Evolutionary conservation across 1,140 invertebrate genomes (phyloP).

Genomic region (Lordiphosa stackelbergi): DNA sequence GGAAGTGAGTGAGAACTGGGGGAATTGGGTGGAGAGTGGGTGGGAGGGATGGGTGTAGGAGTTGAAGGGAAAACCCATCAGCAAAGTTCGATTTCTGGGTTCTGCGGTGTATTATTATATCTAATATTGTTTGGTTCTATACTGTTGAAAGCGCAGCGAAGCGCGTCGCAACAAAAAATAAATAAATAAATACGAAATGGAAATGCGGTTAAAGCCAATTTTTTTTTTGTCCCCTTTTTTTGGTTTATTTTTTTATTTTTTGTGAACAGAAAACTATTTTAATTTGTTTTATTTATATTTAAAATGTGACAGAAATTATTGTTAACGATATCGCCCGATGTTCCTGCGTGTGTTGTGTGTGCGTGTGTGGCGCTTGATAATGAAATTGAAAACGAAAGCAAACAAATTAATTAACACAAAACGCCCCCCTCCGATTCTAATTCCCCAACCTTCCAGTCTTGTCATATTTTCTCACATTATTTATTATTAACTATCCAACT

Average conservation of each 20-base stretch:
- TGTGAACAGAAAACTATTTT: constrained; percentile 59
- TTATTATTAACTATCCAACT: constrained; percentile 63
- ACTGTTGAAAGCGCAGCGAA: no score
- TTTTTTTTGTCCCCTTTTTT: constrained; percentile 44
- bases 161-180: constrained; percentile 32
- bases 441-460: constrained; percentile 16
- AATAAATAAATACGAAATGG: constrained; percentile 49
- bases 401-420: constrained; percentile 59
- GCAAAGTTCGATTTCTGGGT: no score
- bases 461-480: constrained; percentile 61
- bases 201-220: constrained; percentile 40
- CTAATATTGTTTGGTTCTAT: no score
- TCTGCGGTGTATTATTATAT: no score
- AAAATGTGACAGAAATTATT: constrained; percentile 67
- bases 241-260: constrained; percentile 66
- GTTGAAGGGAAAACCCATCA: no score
- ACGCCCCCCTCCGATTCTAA: constrained; percentile 2
- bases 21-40: no score
- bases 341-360: constrained; percentile 5
- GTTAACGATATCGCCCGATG: constrained; percentile 62
- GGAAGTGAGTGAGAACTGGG: no score
- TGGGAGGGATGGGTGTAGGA: no score
- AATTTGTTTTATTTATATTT: constrained; percentile 71
- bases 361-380: constrained; percentile 32
- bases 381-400: constrained; percentile 51